A percentile compares a stretch with the other conserved stretches of the same genome.
Conservation (phyloP, 2,888 invertebrate species). For the Neoscelio sp. region DNA sequence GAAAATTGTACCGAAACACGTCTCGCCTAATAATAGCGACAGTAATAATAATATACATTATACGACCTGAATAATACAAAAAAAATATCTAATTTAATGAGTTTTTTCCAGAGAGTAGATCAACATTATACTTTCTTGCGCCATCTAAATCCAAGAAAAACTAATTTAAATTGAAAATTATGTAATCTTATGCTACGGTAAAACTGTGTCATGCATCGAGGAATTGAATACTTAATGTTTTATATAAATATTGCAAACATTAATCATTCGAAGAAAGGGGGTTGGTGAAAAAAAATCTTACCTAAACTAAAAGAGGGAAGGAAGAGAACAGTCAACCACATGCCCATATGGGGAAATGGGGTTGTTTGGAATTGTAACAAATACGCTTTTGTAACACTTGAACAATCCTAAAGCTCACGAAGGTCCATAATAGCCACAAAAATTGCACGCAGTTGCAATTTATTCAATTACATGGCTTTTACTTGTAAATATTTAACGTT, state of each 20-base stretch:
- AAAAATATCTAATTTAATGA: not conserved
- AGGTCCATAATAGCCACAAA: no score
- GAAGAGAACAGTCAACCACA: no score
- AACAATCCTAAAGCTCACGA: no score
- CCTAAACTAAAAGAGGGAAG: no score
- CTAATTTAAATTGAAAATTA: slow-evolving; percentile 14
- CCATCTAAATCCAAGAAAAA: not conserved
- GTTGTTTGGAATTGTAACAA: no score
- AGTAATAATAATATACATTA: not conserved
- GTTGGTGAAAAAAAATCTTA: not conserved
- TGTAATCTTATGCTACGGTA: slow-evolving; percentile 3
- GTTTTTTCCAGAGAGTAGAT: not conserved
- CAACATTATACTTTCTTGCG: slow-evolving; percentile 1
- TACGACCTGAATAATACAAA: not conserved
- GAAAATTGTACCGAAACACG: no score
- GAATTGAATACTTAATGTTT: slow-evolving; percentile 2
- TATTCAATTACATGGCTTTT: no score
- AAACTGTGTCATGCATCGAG: slow-evolving; percentile 1
- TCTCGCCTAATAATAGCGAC: not conserved
- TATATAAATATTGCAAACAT: not conserved
- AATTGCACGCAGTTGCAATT: no score
- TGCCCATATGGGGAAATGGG: no score
- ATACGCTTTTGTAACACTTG: no score
- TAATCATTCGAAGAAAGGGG: not conserved
- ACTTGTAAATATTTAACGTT: no score